Conservation (phyloP, 1,140 invertebrate genomes). For the Drosophila cardini region DNA sequence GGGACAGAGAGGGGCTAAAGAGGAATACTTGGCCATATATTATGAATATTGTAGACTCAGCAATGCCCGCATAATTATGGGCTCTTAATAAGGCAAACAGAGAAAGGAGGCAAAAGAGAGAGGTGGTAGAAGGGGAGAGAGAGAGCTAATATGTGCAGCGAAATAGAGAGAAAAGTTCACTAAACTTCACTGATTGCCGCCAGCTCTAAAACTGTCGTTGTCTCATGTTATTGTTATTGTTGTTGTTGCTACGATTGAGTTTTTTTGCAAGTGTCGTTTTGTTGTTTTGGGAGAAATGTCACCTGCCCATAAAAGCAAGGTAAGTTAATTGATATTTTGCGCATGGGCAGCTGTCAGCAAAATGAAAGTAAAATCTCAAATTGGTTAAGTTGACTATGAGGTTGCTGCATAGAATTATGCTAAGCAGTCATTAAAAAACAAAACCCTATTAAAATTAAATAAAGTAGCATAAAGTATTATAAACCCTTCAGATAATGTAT, state of each 20-base stretch:
- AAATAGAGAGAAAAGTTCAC: constrained; percentile 53
- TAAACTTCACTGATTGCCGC: constrained; percentile 51
- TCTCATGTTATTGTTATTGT: constrained; percentile 15
- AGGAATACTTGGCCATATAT: constrained; percentile 10
- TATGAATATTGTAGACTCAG: constrained; percentile 17
- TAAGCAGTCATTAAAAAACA: background rate
- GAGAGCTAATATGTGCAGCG: constrained; percentile 7
- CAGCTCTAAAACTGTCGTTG: constrained; percentile 23
- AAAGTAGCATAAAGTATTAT: too few species aligned
- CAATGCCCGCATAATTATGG: constrained; percentile 67
- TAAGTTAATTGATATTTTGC: constrained; percentile 43
- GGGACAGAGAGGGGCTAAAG: background rate
- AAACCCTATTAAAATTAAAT: background rate
- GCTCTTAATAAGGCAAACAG: constrained; percentile 50
- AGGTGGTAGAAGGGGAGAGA: background rate
- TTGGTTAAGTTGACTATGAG: background rate
- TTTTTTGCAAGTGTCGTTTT: constrained; percentile 38
- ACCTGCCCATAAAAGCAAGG: constrained; percentile 51
- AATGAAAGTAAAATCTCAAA: constrained; percentile 43
- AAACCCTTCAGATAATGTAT: too few species aligned
- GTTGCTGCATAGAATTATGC: background rate
- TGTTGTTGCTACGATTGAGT: constrained; percentile 21
- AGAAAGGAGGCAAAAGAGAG: constrained; percentile 32
- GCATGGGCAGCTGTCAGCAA: constrained; percentile 19
- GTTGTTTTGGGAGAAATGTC: constrained; percentile 31